Base-by-base conservation (phyloP, 1,140 invertebrate species). In the Caenorhabditis brenneri region DNA sequence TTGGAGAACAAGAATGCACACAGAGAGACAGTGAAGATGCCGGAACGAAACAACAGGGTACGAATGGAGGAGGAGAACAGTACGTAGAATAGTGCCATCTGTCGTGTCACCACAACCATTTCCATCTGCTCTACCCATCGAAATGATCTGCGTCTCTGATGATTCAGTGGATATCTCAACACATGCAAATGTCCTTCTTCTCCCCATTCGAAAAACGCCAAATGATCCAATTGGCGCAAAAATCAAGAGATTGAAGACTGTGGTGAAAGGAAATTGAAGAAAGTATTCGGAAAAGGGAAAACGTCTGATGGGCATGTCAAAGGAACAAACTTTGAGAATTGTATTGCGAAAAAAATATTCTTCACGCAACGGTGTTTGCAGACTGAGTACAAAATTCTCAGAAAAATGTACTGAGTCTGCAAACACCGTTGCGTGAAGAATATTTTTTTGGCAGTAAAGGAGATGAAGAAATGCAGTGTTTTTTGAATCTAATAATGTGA, bases 101-200 rank as follows among this genome's bases (percentile, higher is more conserved):
- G 65, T 42, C 65, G 36, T 42, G 36, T 22, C 65, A 46, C 58
- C 65, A 46, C 58, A 36, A 36, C 58, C 58, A 65, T 42, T 42
- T 36, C 33, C 65, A 74, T 74, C 65, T 74, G 65, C 36, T 74
- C 33, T 74, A 31, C 22, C 36, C 65, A 74, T 74, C 36, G 65
- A 74, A 74, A 74, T 42, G 1, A 46, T 74, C 65, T 74, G 65
- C 65, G 65, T 74, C 36, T 74, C 36, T 74, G 42, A 12, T 42
- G 36, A 42, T 74, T 39, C 10, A 24, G 12, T 33, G 12, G 6
- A 3, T 29, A 46, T 42, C n/a, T 74, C 33, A 74, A 19, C 65
- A 27, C 33, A 74, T 74, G 65, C 65, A 74, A 74, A 74, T 74
- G 65, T 27, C 65, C 33, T 74, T 74, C 42, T 24, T 51, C 39